Conservation (phyloP, 2,888 invertebrate species). For the Chloroclystis v-ata region DNA sequence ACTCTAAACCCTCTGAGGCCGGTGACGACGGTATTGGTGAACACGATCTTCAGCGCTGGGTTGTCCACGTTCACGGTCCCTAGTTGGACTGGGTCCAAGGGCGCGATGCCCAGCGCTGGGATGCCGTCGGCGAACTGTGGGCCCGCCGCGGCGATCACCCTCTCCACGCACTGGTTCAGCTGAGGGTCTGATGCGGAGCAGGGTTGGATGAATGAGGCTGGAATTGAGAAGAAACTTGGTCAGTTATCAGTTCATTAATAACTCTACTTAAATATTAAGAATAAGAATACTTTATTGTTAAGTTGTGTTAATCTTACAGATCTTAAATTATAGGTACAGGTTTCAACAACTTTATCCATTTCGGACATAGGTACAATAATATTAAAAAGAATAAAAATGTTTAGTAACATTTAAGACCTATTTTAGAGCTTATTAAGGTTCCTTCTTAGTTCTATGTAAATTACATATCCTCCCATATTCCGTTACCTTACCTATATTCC, state of each 20-base stretch:
- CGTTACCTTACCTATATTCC: no score
- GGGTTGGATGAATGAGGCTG: constrained; percentile 69
- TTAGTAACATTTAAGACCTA: no score
- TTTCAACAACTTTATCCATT: no score
- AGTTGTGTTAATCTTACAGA: no score
- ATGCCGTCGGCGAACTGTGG: constrained; percentile 63
- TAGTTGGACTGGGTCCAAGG: constrained; percentile 67
- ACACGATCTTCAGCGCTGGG: constrained; percentile 61
- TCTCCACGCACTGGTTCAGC: constrained; percentile 59
- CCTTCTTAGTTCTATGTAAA: no score
- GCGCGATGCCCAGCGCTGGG: constrained; percentile 66
- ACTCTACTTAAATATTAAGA: no score
- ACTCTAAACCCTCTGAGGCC: constrained; percentile 60
- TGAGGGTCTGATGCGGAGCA: constrained; percentile 66
- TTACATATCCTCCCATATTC: no score
- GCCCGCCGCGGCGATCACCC: constrained; percentile 47
- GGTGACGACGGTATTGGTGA: constrained; percentile 66
- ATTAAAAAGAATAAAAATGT: no score
- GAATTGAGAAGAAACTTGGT: constrained; percentile 15
- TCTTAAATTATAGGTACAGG: no score
- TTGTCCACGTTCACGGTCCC: constrained; percentile 66
- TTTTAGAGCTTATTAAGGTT: no score
- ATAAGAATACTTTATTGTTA: no score
- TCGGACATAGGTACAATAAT: no score
- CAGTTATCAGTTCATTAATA: not conserved